phyloP scores from a whole-genome alignment of 1,140 invertebrate species.

The Rhagoletis zephyria region DNA sequence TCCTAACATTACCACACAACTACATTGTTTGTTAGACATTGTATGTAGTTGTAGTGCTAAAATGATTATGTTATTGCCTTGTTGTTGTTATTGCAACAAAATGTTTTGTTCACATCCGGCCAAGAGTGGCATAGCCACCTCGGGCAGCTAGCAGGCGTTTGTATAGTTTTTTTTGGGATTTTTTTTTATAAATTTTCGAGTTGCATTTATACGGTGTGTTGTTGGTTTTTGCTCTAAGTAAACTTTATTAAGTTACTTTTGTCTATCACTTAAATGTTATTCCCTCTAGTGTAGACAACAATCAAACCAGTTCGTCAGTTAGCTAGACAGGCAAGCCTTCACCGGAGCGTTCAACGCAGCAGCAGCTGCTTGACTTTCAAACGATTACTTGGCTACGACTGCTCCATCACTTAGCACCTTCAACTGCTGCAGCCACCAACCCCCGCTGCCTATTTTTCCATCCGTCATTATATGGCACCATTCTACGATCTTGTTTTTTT shows the following conservation, averaged over 20 bases:
- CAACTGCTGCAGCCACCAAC: background rate
- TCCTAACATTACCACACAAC: background rate
- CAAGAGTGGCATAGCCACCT: background rate
- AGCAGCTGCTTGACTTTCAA: slow-evolving; percentile 41
- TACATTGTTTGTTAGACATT: background rate
- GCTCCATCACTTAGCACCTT: slow-evolving; percentile 35
- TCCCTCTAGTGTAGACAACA: background rate
- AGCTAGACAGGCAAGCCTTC: slow-evolving; percentile 26
- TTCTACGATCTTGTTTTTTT: too few relatives aligned
- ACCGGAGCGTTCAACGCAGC: background rate
- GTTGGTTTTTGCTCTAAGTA: background rate
- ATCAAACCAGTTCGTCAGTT: background rate
- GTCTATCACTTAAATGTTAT: slow-evolving; percentile 30
- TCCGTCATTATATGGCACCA: too few relatives aligned
- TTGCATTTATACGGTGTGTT: too few relatives aligned
- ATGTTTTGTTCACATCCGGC: slow-evolving; percentile 14
- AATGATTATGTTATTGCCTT: slow-evolving; percentile 29
- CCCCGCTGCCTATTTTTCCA: too few relatives aligned
- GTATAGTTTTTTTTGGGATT: background rate
- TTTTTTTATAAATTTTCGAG: too few relatives aligned
- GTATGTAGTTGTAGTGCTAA: background rate
- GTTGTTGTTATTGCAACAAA: slow-evolving; percentile 43
- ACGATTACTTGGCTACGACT: slow-evolving; percentile 26
- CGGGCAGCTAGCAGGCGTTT: background rate
- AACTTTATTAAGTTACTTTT: background rate